Evolutionary conservation across 2,888 invertebrate genomes (phyloP).

Genomic region (Aspidiotus destructor): DNA sequence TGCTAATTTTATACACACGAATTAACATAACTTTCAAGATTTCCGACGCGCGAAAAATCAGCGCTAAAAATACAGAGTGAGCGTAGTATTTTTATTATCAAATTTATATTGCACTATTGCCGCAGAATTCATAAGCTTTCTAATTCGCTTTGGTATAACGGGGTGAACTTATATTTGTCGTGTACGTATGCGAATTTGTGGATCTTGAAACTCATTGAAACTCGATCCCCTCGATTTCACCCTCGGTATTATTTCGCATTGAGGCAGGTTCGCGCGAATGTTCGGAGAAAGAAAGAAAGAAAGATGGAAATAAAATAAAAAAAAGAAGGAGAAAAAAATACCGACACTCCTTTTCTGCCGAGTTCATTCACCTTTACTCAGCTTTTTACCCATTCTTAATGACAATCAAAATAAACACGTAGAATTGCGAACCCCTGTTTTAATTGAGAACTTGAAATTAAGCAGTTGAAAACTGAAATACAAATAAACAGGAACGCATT

Average conservation of each 20-base stretch:
- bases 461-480: slow-evolving; percentile 27
- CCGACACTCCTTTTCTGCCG: slow-evolving; percentile 18
- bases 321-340: slow-evolving; percentile 16
- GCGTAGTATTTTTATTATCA: no score
- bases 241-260: slow-evolving; percentile 32
- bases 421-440: slow-evolving; percentile 27
- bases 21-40: no score
- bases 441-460: slow-evolving; percentile 23
- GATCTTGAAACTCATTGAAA: slow-evolving; percentile 30
- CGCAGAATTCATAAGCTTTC: no score
- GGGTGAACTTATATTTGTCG: slow-evolving; percentile 3
- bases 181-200: slow-evolving; percentile 12
- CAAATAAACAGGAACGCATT: slow-evolving; percentile 3
- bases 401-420: slow-evolving; percentile 9
- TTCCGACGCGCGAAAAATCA: no score
- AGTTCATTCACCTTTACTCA: slow-evolving; percentile 29
- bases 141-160: no score
- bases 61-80: no score
- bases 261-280: slow-evolving; percentile 29
- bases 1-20: no score
- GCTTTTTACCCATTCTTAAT: slow-evolving; percentile 25
- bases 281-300: background rate
- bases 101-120: no score
- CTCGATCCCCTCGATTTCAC: slow-evolving; percentile 31
- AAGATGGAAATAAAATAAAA: background rate